Evolutionary conservation across 2,888 invertebrate species (phyloP).

Genomic region (Eremobia ochroleuca): DNA sequence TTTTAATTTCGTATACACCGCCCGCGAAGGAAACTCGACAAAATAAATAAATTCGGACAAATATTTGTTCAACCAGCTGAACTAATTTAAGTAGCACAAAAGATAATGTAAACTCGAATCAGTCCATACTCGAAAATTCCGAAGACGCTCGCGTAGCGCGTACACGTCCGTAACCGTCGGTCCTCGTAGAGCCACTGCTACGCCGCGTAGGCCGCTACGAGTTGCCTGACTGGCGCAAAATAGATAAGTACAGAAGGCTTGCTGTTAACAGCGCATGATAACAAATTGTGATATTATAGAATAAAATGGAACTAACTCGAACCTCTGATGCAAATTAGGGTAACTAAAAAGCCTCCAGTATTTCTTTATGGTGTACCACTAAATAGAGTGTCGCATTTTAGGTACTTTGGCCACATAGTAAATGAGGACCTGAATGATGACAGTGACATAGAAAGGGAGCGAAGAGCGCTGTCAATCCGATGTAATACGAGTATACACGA

Average conservation of each 20-base stretch:
- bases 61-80: conserved; percentile 41
- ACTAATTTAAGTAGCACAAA: conserved; percentile 55
- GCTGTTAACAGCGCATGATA: conserved; percentile 31
- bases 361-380: too few relatives aligned
- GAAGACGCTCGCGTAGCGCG: conserved; percentile 61
- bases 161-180: conserved; percentile 78
- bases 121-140: conserved; percentile 46
- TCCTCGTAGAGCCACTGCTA: conserved; percentile 77
- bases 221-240: conserved; percentile 10
- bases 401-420: too few relatives aligned
- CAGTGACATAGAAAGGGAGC: too few relatives aligned
- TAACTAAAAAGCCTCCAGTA: too few relatives aligned
- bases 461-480: too few relatives aligned
- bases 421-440: too few relatives aligned
- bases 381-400: too few relatives aligned
- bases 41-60: conserved; percentile 50
- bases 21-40: conserved; percentile 22
- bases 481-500: too few relatives aligned
- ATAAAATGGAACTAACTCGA: background rate
- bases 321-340: background rate
- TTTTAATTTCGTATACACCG: conserved; percentile 41
- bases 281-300: background rate
- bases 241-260: conserved; percentile 38
- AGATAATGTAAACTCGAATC: conserved; percentile 57
- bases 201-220: conserved; percentile 69